phyloP scores from a whole-genome alignment of 92 coral and sea anemone species.

The Siderastrea siderea region DNA sequence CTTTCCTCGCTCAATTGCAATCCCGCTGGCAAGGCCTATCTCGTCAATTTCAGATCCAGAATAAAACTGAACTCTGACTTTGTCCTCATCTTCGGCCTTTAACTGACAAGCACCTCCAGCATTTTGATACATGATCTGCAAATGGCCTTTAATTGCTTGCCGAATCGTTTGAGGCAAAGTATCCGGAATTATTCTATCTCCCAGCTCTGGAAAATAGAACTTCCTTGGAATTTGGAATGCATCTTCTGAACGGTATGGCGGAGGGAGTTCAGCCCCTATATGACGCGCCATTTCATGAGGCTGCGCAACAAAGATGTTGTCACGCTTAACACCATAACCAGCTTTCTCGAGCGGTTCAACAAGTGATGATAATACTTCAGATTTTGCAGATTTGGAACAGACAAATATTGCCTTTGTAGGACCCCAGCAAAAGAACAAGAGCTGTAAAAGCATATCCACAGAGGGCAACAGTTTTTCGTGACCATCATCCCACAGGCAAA shows the following conservation, averaged over 20 bases:
- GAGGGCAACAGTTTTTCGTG: constrained; percentile 71
- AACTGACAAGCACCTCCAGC: constrained; percentile 16
- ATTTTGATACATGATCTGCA: constrained; percentile 68
- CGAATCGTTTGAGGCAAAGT: constrained; percentile 75
- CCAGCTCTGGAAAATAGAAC: neutral
- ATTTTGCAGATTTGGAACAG: constrained; percentile 54
- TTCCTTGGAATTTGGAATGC: constrained; percentile 78
- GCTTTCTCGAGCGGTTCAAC: constrained; percentile 62
- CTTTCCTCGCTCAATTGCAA: constrained; percentile 70
- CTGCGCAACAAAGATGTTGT: constrained; percentile 70
- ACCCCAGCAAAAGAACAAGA: constrained; percentile 68
- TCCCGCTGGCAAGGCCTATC: constrained; percentile 56
- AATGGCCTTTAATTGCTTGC: constrained; percentile 74
- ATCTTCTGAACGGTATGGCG: constrained; percentile 81
- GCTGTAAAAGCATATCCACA: constrained; percentile 58
- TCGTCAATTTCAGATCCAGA: constrained; percentile 74
- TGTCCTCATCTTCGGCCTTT: constrained; percentile 44
- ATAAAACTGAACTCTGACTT: constrained; percentile 57
- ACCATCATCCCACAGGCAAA: constrained; percentile 79
- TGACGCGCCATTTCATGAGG: constrained; percentile 71
- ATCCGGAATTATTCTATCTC: constrained; percentile 64
- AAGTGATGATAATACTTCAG: constrained; percentile 13
- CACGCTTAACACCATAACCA: constrained; percentile 55
- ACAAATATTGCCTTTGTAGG: constrained; percentile 73
- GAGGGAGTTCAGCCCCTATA: constrained; percentile 63